These are phyloP conservation scores for Pseudochirops corinnae DNA, from an alignment of 2,797 vertebrate genomes.

Conservation along the genomic window DNA sequence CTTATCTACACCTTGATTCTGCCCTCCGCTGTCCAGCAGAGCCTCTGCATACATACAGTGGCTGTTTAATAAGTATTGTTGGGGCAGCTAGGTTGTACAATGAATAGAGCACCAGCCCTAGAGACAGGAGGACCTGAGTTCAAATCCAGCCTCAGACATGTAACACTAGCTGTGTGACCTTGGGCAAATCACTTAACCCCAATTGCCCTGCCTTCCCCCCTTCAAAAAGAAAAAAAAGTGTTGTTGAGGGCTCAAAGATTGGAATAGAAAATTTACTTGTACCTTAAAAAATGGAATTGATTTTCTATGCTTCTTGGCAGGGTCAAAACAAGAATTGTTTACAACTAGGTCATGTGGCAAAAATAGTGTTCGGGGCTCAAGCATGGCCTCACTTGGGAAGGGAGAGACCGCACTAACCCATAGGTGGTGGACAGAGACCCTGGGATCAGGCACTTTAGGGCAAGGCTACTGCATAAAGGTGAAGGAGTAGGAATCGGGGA, in stretches of 20 bases:
- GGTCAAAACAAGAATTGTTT: neutral
- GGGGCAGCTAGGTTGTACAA: too few species aligned
- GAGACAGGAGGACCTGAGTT: too few species aligned
- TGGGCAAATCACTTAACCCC: too few species aligned
- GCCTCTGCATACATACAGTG: neutral
- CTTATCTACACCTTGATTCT: neutral
- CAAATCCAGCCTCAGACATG: too few species aligned
- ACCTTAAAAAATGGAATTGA: constrained; percentile 46
- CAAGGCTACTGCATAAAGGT: neutral
- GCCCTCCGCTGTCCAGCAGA: neutral
- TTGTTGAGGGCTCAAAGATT: neutral
- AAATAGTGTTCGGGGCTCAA: neutral
- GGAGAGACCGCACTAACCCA: neutral
- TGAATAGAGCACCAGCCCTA: too few species aligned
- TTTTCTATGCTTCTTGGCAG: constrained; percentile 30
- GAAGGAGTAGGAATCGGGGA: neutral
- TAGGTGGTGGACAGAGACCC: neutral
- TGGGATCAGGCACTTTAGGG: neutral
- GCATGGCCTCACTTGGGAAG: neutral
- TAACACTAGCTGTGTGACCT: too few species aligned
- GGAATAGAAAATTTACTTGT: constrained; percentile 10
- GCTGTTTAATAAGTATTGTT: neutral
- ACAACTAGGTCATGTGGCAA: neutral
- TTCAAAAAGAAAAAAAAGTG: too few species aligned
- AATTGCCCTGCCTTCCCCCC: too few species aligned